A percentile compares a stretch with the other conserved stretches of the same genome.
These are phyloP conservation scores for Ophion slaviceki DNA, from an alignment of 2,888 invertebrate genomes.

Conservation along the genomic window DNA sequence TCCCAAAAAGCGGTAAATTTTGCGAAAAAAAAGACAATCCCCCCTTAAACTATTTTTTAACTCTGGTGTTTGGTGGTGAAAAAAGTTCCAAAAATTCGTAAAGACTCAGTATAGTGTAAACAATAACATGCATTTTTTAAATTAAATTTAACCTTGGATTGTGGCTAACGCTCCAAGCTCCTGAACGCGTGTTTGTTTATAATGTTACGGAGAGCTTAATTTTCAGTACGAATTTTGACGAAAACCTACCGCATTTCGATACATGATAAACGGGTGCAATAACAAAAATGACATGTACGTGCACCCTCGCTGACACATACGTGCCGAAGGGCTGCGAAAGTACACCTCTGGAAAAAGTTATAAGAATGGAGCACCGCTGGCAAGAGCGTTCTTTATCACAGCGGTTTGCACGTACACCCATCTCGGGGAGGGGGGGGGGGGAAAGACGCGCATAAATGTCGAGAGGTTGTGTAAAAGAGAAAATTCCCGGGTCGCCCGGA, in stretches of 20 bases:
- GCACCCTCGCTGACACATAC: neutral
- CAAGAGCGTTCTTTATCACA: neutral
- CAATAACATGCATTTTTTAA: too few species aligned
- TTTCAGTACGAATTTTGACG: too few species aligned
- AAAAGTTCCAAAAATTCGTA: too few species aligned
- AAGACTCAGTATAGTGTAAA: too few species aligned
- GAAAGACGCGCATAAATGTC: conserved; percentile 1
- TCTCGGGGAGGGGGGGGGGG: neutral
- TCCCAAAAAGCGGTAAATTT: too few species aligned
- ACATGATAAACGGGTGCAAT: neutral
- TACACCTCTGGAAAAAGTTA: conserved; percentile 50
- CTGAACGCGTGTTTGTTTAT: too few species aligned
- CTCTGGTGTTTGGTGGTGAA: too few species aligned
- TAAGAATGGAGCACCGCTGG: conserved; percentile 18
- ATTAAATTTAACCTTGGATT: too few species aligned
- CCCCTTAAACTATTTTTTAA: too few species aligned
- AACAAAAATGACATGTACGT: neutral
- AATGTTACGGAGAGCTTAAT: too few species aligned
- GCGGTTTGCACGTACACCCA: neutral
- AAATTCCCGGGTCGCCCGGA: conserved; percentile 22
- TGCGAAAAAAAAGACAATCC: too few species aligned
- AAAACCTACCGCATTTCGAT: neutral
- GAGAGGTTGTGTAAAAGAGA: conserved; percentile 24
- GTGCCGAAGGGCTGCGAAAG: neutral
- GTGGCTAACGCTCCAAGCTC: too few species aligned